Evolutionary conservation across 2,888 invertebrate species (phyloP), one percentile per base, ranked within the genome.

Genomic region (Euphydryas editha): DNA sequence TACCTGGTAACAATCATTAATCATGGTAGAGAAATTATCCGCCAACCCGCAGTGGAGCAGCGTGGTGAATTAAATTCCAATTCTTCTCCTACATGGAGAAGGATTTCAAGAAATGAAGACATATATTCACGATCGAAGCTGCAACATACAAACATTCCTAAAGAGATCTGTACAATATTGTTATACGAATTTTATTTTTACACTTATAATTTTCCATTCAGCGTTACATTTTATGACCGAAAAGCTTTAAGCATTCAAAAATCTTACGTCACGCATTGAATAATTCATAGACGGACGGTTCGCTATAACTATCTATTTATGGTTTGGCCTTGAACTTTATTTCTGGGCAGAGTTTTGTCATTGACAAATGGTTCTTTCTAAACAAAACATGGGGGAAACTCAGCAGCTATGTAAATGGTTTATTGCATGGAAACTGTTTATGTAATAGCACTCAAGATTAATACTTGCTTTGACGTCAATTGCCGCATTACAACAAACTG

Each of bases 351-450:
- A 24, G 17, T 18, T 55, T 60, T 68, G 72, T 70, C 72, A 70
- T 63, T 72, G 72, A 72, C 68, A 70, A 72, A 72, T 70, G 68
- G 67, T 63, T 44, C 67, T 51, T 66, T 55, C 58, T 37, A 63
- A 67, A 61, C 64, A 65, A 65, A 68, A 58, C 47, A 57, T 30
- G 36, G 51, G 57, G 62, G 46, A 56, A 51, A 60, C 42, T 51
- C 56, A 37, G 49, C 56, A 37, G 56, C 65, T 58, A 64, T 49
- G 59, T 44, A 56, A 63, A 60, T 20, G 62, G 37, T 57, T 59
- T 62, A 39, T 47, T 59, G 51, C 65, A 60, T 56, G 46, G 59
- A 65, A 59, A 62, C 42, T 68, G 49, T 49, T 62, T 65, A 59
- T 62, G 65, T 59, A 55, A 58, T 54, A 46, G 61, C 36, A 36